Evolutionary conservation across 2,797 vertebrate species (phyloP), one percentile per base, ranked within the genome.

Genomic region (Sparidentex hasta): DNA sequence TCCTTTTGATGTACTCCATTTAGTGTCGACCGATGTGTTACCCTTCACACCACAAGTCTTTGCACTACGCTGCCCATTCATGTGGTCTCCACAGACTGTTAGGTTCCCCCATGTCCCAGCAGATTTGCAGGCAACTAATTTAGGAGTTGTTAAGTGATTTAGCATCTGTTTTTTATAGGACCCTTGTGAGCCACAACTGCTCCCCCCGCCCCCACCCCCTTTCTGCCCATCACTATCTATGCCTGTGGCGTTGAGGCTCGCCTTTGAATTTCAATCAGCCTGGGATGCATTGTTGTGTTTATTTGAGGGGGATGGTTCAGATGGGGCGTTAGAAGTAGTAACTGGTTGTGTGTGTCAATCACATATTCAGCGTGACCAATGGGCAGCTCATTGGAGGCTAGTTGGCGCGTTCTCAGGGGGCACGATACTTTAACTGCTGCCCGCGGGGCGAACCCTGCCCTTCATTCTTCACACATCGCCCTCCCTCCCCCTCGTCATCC

Each of bases 211-310:
- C n/a, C n/a, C n/a, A n/a, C n/a, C 33, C 85, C 64, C 57, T 55
- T 74, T 56, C 73, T 63, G 61, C 86, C 86, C 65, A 17, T 81
- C 63, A 41, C 71, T 80, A 83, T 88, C 88, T 83, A 0, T 61
- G 91, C 93, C 92, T 92, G 83, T 93, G 86, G 93, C 85, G 74
- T 88, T 82, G 21, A 54, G 50, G 21, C 74, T 82, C 7, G 74
- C 84, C 83, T 91, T 93, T 94, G 93, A 95, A 95, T 96, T 94
- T 95, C 94, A 95, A 93, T 95, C 93, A 92, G 91, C 82, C 77
- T 71, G 69, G 76, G 76, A 85, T 89, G 84, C 82, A 87, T 93
- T 94, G 90, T 92, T 81, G 67, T 90, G 82, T 92, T 90, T 88
- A 85, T 89, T 63, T 76, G 80, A 78, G 87, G 87, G 88, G 91